Evolutionary conservation across 1,140 invertebrate genomes (phyloP).

Genomic region (Rhopalosiphum maidis): DNA sequence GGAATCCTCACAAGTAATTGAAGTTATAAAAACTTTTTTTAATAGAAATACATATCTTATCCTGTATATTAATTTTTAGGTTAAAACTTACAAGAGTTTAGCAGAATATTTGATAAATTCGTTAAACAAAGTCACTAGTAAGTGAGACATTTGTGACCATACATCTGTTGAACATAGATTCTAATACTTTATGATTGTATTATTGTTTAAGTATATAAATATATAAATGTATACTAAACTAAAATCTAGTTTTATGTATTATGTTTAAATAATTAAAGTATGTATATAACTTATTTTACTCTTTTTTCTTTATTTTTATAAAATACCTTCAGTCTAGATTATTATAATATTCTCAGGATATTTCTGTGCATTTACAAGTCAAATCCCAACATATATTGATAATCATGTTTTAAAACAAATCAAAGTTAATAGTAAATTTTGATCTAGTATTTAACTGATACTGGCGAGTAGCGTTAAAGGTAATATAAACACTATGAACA

Average conservation of each 20-base stretch:
- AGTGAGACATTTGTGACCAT: not conserved
- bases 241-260: not conserved
- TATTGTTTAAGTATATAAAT: not conserved
- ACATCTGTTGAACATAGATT: not conserved
- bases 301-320: no score
- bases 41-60: not conserved
- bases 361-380: no score
- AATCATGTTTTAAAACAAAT: no score
- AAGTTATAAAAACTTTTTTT: not conserved
- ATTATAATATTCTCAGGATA: no score
- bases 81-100: slow-evolving; percentile 9
- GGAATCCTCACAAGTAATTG: slow-evolving; percentile 68
- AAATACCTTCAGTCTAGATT: no score
- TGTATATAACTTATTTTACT: no score
- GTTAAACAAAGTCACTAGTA: not conserved
- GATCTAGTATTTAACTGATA: no score
- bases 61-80: slow-evolving; percentile 10
- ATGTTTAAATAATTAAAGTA: not conserved
- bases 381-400: no score
- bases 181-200: not conserved
- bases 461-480: no score
- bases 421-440: no score
- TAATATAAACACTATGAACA: no score
- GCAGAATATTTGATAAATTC: slow-evolving; percentile 38
- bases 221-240: not conserved